phyloP scores from a whole-genome alignment of 2,888 invertebrate genomes.

The Therioaphis trifolii region DNA sequence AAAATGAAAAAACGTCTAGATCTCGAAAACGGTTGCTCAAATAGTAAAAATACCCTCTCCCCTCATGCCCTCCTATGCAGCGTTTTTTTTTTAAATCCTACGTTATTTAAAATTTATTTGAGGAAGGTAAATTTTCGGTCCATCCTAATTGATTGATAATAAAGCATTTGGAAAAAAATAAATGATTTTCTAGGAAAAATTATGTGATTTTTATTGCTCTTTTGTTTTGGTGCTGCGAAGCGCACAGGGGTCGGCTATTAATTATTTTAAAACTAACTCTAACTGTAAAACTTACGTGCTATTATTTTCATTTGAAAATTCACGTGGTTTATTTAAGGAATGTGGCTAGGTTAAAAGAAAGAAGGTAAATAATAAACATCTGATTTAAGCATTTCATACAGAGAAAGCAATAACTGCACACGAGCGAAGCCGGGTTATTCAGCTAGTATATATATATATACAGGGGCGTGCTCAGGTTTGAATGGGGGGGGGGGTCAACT shows the following conservation, averaged over 20 bases:
- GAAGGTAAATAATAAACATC: constrained; percentile 26
- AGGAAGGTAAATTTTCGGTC: too few relatives aligned
- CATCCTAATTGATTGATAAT: too few relatives aligned
- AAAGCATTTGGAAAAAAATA: too few relatives aligned
- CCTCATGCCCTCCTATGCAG: too few relatives aligned
- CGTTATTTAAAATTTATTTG: too few relatives aligned
- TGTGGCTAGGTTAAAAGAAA: constrained; percentile 7
- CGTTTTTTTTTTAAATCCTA: too few relatives aligned
- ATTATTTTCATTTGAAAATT: constrained; percentile 23
- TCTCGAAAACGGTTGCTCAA: too few relatives aligned
- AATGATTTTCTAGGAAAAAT: not conserved
- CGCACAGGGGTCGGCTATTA: constrained; percentile 24
- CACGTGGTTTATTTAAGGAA: constrained; percentile 15
- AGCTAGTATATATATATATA: too few relatives aligned
- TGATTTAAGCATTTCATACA: constrained; percentile 15
- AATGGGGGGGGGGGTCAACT: too few relatives aligned
- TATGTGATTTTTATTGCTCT: constrained; percentile 5
- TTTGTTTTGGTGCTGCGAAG: constrained; percentile 20
- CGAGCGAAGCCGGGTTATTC: constrained; percentile 10
- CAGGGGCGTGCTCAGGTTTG: too few relatives aligned
- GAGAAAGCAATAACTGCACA: constrained; percentile 11
- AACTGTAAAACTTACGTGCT: constrained; percentile 8
- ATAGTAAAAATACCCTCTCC: too few relatives aligned
- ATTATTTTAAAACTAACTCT: constrained; percentile 21
- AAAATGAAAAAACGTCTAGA: too few relatives aligned